Conservation (phyloP, 2,113 vertebrate species). For the Daboia siamensis region DNA sequence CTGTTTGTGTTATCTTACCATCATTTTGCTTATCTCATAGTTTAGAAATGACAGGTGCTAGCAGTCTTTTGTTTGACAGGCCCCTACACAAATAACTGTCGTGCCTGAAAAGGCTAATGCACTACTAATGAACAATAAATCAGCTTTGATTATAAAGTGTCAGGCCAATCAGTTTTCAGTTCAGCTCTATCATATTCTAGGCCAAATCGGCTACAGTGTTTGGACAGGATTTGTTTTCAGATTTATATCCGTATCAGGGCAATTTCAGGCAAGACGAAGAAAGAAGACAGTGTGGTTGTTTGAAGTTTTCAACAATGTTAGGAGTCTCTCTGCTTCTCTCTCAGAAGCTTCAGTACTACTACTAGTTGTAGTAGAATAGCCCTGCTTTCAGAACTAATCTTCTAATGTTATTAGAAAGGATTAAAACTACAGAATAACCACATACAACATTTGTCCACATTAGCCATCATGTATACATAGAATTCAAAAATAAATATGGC, state of each 20-base stretch:
- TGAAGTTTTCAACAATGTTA: conserved; percentile 45
- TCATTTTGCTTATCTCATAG: conserved; percentile 81
- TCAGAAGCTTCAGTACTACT: conserved; percentile 3
- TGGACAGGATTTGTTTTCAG: conserved; percentile 69
- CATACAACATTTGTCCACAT: rapidly evolving
- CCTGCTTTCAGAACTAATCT: background rate
- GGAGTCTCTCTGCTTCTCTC: conserved; percentile 16
- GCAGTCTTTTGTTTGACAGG: conserved; percentile 87
- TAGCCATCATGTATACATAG: rapidly evolving
- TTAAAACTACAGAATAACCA: conserved; percentile 1
- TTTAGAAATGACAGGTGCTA: conserved; percentile 95
- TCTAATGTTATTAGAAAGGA: conserved; percentile 13
- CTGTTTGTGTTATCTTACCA: conserved; percentile 72
- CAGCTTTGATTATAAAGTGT: conserved; percentile 99
- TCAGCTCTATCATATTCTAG: conserved; percentile 78
- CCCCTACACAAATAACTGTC: conserved; percentile 93
- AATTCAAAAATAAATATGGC: background rate
- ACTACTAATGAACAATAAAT: conserved; percentile 99
- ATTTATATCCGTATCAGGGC: conserved; percentile 68
- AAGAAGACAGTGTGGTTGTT: conserved; percentile 44
- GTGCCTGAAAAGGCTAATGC: conserved; percentile 95
- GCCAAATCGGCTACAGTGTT: conserved; percentile 74
- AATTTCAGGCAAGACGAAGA: conserved; percentile 54
- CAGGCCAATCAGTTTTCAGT: conserved; percentile 89
- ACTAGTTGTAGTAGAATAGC: background rate